Percentiles rank a stretch among this genome's conserved stretches.
Evolutionary conservation across 2,113 vertebrate genomes (phyloP).

Genomic region (Neoarius graeffei): DNA sequence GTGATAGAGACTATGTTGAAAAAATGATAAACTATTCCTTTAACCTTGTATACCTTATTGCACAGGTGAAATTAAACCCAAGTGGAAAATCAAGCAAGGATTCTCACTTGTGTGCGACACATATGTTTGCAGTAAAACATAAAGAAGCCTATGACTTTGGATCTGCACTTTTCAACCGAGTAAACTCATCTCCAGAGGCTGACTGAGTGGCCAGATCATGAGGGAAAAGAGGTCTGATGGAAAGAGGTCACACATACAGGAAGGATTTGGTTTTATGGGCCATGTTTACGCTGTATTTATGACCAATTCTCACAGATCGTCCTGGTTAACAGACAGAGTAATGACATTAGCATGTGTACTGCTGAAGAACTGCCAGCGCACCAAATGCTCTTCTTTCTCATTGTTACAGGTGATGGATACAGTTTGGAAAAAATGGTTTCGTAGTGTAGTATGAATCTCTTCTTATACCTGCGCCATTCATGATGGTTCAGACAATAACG

Average conservation of each 20-base stretch:
- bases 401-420: not conserved
- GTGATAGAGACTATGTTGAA: not conserved
- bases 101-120: constrained; percentile 8
- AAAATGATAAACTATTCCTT: not conserved
- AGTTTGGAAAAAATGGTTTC: not conserved
- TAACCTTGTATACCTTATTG: not conserved
- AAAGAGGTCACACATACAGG: constrained; percentile 43
- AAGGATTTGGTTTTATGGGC: constrained; percentile 46
- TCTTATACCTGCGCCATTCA: constrained; percentile 11
- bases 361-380: not conserved
- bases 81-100: not conserved
- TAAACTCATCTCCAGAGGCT: constrained; percentile 36
- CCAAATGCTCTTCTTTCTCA: constrained; percentile 25
- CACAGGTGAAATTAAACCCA: not conserved
- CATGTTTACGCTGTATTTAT: constrained; percentile 39
- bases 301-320: constrained; percentile 36
- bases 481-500: not conserved
- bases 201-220: not conserved
- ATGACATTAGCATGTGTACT: constrained; percentile 43
- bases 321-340: constrained; percentile 33
- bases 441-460: not conserved
- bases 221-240: constrained; percentile 28
- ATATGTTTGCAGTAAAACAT: constrained; percentile 31
- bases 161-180: not conserved
- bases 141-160: constrained; percentile 14